Evolutionary conservation across 1,140 invertebrate genomes (phyloP), one percentile per base, ranked within the genome.

Genomic region (Coenobita brevimanus): DNA sequence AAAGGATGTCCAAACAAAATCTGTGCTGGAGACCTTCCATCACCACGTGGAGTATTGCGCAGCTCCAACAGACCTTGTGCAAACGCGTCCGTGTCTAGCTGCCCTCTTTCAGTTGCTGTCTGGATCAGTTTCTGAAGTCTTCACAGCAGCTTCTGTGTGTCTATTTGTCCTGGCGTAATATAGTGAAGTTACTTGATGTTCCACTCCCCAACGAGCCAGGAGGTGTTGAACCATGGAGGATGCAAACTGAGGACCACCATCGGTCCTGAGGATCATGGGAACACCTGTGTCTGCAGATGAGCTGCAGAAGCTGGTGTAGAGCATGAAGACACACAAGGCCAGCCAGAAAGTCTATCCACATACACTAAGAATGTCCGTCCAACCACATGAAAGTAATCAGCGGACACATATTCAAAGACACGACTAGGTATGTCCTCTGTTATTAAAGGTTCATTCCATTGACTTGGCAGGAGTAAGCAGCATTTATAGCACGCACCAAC

Each of bases 11-110:
- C 75, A 30, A 46, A 78, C 38, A 78, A 60, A 3, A 88, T n/a
- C 43, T 89, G 89, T 8, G 85, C 89, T 1, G 89, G 85, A 0
- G 89, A 89, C n/a, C 69, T n/a, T 17, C 83, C 71, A 46, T 10
- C 57, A 3, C 24, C 54, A 4, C 57, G 46, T 21, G 86, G 86
- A 15, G 86, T 83, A 33, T 88, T 88, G n/a, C 57, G 54, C 0
- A 86, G 41, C 57, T 82, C 60, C n/a, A 88, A 36, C 30, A 88
- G 27, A 13, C 46, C 83, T 17, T 50, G 54, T 57, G 30, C 46
- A 17, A 81, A 38, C 2, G 8, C 4, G 2, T 81, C 24, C 57
- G 33, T 43, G 2, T 81, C 21, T 43, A 50, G 36, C 38, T 69
- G 50, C 17, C 46, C 46, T 50, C 17, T 17, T 50, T 50, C 46